These are phyloP conservation scores for Eupeodes corollae DNA, from an alignment of 1,140 invertebrate genomes.

Conservation along the genomic window DNA sequence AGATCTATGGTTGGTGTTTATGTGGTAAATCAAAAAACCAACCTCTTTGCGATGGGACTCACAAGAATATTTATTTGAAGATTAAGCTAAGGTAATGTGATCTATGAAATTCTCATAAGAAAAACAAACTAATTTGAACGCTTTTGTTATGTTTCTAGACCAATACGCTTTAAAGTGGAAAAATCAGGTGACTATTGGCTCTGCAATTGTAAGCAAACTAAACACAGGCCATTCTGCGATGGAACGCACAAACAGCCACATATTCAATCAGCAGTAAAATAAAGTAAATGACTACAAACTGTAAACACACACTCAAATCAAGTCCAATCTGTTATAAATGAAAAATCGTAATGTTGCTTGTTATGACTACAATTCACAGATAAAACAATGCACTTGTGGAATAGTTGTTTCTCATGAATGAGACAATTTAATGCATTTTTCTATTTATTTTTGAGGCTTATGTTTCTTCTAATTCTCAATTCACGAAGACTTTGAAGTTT, in stretches of 20 bases:
- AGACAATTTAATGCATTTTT: too few species aligned
- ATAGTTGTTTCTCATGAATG: too few species aligned
- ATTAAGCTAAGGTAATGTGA: conserved; percentile 47
- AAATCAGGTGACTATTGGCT: conserved; percentile 93
- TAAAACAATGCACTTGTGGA: too few species aligned
- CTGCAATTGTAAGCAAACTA: conserved; percentile 96
- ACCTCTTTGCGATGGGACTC: conserved; percentile 90
- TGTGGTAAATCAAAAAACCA: conserved; percentile 87
- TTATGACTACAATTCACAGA: too few species aligned
- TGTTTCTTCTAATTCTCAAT: too few species aligned
- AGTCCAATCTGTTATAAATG: too few species aligned
- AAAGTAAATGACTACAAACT: too few species aligned
- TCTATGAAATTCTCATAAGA: neutral
- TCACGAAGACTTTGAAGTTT: too few species aligned
- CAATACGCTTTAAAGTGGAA: conserved; percentile 70
- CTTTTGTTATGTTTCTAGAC: conserved; percentile 42
- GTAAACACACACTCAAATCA: too few species aligned
- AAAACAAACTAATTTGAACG: neutral
- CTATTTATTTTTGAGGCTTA: too few species aligned
- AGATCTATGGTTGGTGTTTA: conserved; percentile 87
- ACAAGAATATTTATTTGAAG: conserved; percentile 63
- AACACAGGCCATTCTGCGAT: conserved; percentile 93
- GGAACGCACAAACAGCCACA: conserved; percentile 74
- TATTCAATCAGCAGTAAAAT: conserved; percentile 46
- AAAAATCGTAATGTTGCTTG: too few species aligned